Percentiles rank a stretch among this genome's conserved stretches.
Conservation (phyloP, 2,888 invertebrate genomes). For the Chrysodeixis includens region DNA sequence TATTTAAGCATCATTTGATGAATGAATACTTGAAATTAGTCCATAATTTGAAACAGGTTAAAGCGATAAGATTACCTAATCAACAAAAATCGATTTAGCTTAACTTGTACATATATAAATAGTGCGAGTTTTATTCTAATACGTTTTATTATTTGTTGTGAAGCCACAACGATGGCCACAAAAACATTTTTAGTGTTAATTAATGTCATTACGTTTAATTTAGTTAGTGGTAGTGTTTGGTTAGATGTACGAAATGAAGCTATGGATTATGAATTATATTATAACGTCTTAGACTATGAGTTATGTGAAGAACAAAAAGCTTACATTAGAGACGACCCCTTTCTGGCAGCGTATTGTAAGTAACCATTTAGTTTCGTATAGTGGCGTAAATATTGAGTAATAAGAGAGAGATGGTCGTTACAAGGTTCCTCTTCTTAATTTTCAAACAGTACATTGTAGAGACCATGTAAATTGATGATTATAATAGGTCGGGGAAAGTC, state of each 20-base stretch:
- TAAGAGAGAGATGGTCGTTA: not conserved
- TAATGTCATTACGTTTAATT: conserved; percentile 26
- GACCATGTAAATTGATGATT: too few species aligned
- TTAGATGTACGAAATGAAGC: conserved; percentile 48
- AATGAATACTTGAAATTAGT: too few species aligned
- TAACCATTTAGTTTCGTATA: conserved; percentile 30
- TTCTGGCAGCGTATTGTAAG: conserved; percentile 69
- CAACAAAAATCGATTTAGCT: not conserved
- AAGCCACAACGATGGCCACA: conserved; percentile 23
- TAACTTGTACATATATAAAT: not conserved
- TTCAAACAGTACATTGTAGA: too few species aligned
- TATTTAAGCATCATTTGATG: too few species aligned
- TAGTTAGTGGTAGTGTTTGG: conserved; percentile 40
- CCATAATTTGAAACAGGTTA: too few species aligned
- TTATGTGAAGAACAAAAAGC: conserved; percentile 71
- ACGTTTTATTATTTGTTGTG: not conserved
- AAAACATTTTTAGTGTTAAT: conserved; percentile 26
- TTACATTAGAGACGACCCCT: conserved; percentile 54
- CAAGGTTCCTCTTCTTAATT: too few species aligned
- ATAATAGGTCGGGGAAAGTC: too few species aligned
- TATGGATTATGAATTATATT: conserved; percentile 69
- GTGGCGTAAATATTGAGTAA: not conserved
- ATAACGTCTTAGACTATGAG: conserved; percentile 70
- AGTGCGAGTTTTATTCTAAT: not conserved
- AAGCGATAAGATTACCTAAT: not conserved